phyloP scores from a whole-genome alignment of 2,113 vertebrate genomes.

The Nothobranchius furzeri region DNA sequence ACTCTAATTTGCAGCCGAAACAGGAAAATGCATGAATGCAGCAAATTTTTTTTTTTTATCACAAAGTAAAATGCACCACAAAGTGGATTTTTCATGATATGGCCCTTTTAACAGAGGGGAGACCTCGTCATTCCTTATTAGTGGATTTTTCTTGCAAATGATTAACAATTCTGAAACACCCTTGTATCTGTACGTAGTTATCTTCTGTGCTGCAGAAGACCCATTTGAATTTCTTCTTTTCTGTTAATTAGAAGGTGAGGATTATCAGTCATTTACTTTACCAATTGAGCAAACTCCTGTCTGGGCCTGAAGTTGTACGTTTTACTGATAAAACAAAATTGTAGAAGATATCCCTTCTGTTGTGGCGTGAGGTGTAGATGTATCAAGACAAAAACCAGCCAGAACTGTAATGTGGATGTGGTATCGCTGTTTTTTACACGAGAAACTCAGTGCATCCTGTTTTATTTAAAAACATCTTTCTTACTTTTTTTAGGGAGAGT shows the following conservation, averaged over 20 bases:
- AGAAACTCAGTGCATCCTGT: neutral
- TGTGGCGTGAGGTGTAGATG: neutral
- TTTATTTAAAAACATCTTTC: neutral
- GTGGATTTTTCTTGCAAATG: slow-evolving; percentile 14
- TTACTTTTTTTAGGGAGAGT: slow-evolving; percentile 78
- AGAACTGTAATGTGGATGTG: neutral
- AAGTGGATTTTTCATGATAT: too few species aligned
- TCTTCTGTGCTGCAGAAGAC: neutral
- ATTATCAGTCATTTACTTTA: neutral
- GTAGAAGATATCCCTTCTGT: neutral
- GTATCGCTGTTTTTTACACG: neutral
- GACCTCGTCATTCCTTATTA: slow-evolving; percentile 21
- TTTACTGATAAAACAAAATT: neutral
- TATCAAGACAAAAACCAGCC: neutral
- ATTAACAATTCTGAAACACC: neutral
- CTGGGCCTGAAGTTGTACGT: neutral
- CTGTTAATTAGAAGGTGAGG: slow-evolving; percentile 8
- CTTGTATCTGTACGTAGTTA: slow-evolving; percentile 13
- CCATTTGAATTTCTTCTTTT: slow-evolving; percentile 24
- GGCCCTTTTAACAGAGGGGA: slow-evolving; percentile 24
- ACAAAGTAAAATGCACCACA: too few species aligned
- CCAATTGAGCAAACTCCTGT: too few species aligned
- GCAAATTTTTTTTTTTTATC: too few species aligned
- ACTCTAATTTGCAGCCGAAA: too few species aligned
- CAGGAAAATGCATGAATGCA: too few species aligned